Evolutionary conservation across 2,797 vertebrate genomes (phyloP).

Genomic region (Lagocephalus sceleratus): DNA sequence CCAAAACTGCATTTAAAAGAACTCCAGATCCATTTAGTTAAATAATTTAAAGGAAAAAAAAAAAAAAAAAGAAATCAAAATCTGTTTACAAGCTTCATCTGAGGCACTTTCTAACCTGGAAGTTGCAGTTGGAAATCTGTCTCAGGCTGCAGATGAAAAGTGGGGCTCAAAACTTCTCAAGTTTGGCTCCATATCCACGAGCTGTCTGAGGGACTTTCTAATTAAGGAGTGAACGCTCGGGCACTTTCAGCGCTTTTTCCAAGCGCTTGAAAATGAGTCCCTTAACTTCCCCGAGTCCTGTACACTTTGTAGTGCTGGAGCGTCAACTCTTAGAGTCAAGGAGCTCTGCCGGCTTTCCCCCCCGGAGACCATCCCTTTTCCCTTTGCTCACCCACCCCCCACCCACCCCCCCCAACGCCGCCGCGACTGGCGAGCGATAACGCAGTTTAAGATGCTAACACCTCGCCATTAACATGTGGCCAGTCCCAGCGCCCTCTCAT

Average conservation of each 20-base stretch:
- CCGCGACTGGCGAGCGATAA: constrained; percentile 62
- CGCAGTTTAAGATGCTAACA: constrained; percentile 72
- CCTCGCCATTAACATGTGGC: constrained; percentile 77
- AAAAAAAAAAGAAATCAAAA: not conserved
- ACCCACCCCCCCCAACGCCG: constrained; percentile 45
- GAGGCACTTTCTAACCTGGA: not conserved
- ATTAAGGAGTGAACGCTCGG: constrained; percentile 63
- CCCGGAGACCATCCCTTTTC: constrained; percentile 60
- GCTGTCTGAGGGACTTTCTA: constrained; percentile 58
- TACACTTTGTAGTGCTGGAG: constrained; percentile 56
- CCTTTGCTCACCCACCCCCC: constrained; percentile 65
- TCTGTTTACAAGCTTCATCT: not conserved
- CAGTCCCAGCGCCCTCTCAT: constrained; percentile 73
- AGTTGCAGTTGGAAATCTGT: constrained; percentile 14
- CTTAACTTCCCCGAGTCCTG: constrained; percentile 57
- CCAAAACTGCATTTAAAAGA: too few relatives aligned
- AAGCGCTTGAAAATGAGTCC: constrained; percentile 54
- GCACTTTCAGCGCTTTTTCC: constrained; percentile 45
- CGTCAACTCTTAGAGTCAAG: constrained; percentile 59
- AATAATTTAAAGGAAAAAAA: not conserved
- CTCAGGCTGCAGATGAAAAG: constrained; percentile 51
- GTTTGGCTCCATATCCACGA: constrained; percentile 45
- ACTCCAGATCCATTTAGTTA: too few relatives aligned
- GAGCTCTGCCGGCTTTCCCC: constrained; percentile 55
- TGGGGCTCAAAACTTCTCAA: constrained; percentile 57